These are phyloP conservation scores for Fissipunctia ypsillon DNA, from an alignment of 2,888 invertebrate species.

Conservation along the genomic window DNA sequence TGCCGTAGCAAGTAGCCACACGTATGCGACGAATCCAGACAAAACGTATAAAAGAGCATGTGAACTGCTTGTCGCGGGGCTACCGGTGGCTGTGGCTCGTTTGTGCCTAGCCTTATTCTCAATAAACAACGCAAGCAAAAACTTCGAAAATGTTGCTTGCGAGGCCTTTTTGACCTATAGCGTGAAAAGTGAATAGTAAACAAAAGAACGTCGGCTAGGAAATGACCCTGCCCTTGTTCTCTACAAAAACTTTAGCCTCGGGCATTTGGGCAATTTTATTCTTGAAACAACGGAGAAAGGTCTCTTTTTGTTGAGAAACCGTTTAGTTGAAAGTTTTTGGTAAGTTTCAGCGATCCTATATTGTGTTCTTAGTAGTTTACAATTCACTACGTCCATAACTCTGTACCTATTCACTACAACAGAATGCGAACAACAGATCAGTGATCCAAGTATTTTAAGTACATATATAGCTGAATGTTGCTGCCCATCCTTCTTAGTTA, in stretches of 20 bases:
- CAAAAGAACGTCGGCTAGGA: not conserved
- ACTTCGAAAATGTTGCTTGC: not conserved
- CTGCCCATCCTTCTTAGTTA: not conserved
- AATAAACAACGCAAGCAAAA: not conserved
- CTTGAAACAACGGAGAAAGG: conserved; percentile 5
- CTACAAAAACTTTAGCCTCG: conserved; percentile 4
- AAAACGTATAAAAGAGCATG: no score
- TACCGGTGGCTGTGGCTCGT: no score
- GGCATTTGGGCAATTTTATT: conserved; percentile 11
- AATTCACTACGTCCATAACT: not conserved
- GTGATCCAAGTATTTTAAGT: not conserved
- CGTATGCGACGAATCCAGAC: no score
- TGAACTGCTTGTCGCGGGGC: no score
- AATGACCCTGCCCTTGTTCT: not conserved
- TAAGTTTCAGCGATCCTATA: not conserved
- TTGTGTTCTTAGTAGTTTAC: not conserved
- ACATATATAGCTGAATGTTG: not conserved
- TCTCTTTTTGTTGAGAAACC: not conserved
- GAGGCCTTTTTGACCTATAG: no score
- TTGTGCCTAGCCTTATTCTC: no score
- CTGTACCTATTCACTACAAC: not conserved
- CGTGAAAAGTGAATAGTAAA: conserved; percentile 11
- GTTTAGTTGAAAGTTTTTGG: conserved; percentile 28
- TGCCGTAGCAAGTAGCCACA: no score
- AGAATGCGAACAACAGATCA: not conserved